phyloP scores from a whole-genome alignment of 2,797 vertebrate genomes.

The Danio tinwini region DNA sequence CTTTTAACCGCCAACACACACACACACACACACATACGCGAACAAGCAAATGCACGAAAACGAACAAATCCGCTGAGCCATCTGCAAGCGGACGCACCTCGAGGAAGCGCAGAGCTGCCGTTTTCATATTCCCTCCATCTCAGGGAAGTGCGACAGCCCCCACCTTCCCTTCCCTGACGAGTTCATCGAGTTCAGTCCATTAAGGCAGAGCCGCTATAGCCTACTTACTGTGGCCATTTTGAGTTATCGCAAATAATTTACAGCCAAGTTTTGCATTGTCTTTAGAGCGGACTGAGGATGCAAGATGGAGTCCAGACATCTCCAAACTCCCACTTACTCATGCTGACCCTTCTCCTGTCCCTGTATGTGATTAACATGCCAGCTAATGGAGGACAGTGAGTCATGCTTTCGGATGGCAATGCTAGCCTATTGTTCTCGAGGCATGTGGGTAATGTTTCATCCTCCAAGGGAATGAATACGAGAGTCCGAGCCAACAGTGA shows the following conservation, averaged over 20 bases:
- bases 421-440: slow-evolving; percentile 47
- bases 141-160: slow-evolving; percentile 67
- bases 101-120: slow-evolving; percentile 23
- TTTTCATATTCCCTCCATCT: slow-evolving; percentile 49
- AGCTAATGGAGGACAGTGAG: slow-evolving; percentile 48
- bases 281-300: neutral
- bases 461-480: slow-evolving; percentile 14
- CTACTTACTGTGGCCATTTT: slow-evolving; percentile 48
- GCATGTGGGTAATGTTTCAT: slow-evolving; percentile 45
- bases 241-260: slow-evolving; percentile 38
- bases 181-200: slow-evolving; percentile 52
- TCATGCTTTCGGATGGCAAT: slow-evolving; percentile 22
- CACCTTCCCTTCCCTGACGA: slow-evolving; percentile 63
- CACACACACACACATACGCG: neutral
- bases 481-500: slow-evolving; percentile 42
- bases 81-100: slow-evolving; percentile 21
- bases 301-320: slow-evolving; percentile 21
- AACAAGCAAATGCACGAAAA: slow-evolving; percentile 19
- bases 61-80: slow-evolving; percentile 37
- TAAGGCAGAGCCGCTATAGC: slow-evolving; percentile 21
- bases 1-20: slow-evolving; percentile 18
- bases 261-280: slow-evolving; percentile 25
- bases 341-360: slow-evolving; percentile 21
- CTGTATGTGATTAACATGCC: slow-evolving; percentile 39
- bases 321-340: slow-evolving; percentile 37